phyloP scores from a whole-genome alignment of 2,113 vertebrate species.

The Actinemys pallida region DNA sequence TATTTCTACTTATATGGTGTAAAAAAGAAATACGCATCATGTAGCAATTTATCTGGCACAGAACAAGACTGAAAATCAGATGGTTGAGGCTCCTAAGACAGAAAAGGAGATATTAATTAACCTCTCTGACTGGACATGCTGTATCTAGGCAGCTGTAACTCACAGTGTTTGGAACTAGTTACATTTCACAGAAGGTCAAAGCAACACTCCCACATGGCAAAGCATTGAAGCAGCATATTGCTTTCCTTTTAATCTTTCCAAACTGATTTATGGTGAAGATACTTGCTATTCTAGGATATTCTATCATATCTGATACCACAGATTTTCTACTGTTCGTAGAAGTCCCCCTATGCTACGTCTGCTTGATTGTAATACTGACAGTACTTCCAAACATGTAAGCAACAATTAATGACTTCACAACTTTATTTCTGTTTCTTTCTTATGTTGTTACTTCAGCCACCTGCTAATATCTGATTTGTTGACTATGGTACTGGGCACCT shows the following conservation, averaged over 20 bases:
- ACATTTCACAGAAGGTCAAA: background rate
- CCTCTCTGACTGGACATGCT: conserved; percentile 6
- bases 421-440: conserved; percentile 5
- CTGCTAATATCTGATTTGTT: background rate
- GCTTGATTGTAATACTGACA: conserved; percentile 7
- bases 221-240: background rate
- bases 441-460: background rate
- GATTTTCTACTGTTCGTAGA: background rate
- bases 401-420: background rate
- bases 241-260: conserved; percentile 26
- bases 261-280: background rate
- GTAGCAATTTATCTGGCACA: background rate
- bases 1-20: background rate
- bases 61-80: background rate
- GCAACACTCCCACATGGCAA: background rate
- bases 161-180: background rate
- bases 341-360: background rate
- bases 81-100: background rate
- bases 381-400: background rate
- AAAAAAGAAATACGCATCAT: background rate
- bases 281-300: background rate
- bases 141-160: conserved; percentile 15
- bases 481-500: background rate
- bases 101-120: conserved; percentile 26
- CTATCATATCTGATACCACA: background rate